Conservation (phyloP, 2,888 invertebrate genomes). For the Buathra laborator region DNA sequence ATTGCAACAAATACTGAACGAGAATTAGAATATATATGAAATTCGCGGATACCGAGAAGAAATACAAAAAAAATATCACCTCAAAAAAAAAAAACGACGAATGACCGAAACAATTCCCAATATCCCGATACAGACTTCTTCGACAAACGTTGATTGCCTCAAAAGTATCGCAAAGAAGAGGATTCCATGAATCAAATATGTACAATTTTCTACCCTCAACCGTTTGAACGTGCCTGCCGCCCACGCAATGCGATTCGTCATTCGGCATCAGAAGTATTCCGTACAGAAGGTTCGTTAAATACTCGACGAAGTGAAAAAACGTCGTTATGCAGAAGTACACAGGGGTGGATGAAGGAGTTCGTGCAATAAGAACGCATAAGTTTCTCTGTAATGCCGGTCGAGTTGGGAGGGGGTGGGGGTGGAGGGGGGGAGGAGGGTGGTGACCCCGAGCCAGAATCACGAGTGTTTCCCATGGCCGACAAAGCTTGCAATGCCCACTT, state of each 20-base stretch:
- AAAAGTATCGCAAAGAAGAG: too few relatives aligned
- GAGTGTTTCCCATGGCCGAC: slow-evolving; percentile 83
- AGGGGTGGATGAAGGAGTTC: background rate
- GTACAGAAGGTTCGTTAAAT: slow-evolving; percentile 56
- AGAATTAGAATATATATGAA: background rate
- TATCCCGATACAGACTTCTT: background rate
- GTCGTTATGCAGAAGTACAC: slow-evolving; percentile 39
- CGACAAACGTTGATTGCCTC: too few relatives aligned
- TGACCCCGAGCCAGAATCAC: slow-evolving; percentile 66
- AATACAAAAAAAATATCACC: background rate
- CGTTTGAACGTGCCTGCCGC: background rate
- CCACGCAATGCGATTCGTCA: background rate
- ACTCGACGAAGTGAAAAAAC: slow-evolving; percentile 41
- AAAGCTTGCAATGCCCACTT: slow-evolving; percentile 71
- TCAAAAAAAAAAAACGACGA: background rate
- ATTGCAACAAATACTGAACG: too few relatives aligned
- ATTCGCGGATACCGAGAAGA: background rate
- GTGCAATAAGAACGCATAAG: slow-evolving; percentile 6
- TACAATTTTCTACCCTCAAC: background rate
- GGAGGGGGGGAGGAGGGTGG: slow-evolving; percentile 50
- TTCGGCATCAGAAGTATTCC: background rate
- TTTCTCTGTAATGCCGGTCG: slow-evolving; percentile 20
- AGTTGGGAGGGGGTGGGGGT: slow-evolving; percentile 37
- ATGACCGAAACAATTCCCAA: background rate
- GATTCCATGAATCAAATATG: background rate